A percentile compares a stretch with the other conserved stretches of the same genome.
These are phyloP conservation scores for Agrochola lychnidis DNA, from an alignment of 2,888 invertebrate genomes.

Conservation along the genomic window DNA sequence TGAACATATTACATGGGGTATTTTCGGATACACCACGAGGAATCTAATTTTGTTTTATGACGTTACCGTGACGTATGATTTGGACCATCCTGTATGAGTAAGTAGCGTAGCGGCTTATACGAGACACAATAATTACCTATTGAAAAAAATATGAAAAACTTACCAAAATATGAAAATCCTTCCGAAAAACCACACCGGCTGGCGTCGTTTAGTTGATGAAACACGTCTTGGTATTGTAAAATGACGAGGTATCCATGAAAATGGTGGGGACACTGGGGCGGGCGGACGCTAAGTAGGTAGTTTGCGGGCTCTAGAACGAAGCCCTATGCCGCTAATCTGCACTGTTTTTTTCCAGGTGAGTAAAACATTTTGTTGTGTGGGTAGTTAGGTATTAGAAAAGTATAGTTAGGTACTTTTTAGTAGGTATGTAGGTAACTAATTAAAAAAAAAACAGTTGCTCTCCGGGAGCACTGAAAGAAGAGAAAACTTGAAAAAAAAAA, in stretches of 20 bases:
- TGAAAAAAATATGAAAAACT: conserved; percentile 26
- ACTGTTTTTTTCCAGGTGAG: conserved; percentile 78
- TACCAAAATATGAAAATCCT: conserved; percentile 48
- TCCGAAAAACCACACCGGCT: background rate
- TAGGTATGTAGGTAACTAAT: too few species aligned
- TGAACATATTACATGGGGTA: too few species aligned
- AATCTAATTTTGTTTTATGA: too few species aligned
- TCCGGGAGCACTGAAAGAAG: too few species aligned
- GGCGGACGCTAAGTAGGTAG: conserved; percentile 77
- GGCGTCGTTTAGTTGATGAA: conserved; percentile 19
- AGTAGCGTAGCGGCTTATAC: background rate
- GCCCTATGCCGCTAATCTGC: conserved; percentile 84
- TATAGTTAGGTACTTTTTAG: background rate
- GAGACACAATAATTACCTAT: background rate
- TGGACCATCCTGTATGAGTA: background rate
- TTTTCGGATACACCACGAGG: too few species aligned
- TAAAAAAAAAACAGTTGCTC: background rate
- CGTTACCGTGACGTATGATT: too few species aligned
- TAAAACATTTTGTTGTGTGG: conserved; percentile 71
- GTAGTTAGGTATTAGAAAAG: background rate
- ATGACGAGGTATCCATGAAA: conserved; percentile 53
- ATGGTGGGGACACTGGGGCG: conserved; percentile 70
- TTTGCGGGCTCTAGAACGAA: conserved; percentile 78
- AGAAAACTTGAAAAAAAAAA: too few species aligned
- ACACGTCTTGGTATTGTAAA: conserved; percentile 30